Evolutionary conservation across 2,113 vertebrate genomes (phyloP).

Genomic region (Chionis minor): DNA sequence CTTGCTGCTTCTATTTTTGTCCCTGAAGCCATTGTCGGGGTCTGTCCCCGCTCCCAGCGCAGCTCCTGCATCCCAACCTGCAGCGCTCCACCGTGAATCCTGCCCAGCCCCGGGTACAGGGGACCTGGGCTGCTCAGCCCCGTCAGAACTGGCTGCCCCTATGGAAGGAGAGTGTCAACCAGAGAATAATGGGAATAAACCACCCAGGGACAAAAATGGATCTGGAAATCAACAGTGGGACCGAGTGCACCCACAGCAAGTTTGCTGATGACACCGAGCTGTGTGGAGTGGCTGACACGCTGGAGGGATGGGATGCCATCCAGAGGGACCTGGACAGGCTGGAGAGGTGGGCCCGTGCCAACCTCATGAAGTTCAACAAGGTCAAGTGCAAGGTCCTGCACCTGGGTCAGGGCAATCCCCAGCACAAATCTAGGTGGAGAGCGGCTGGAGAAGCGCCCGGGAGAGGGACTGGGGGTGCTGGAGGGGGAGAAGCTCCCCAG

Average conservation of each 20-base stretch:
- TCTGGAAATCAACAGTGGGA: background rate
- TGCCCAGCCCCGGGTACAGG: background rate
- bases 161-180: background rate
- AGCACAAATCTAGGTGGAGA: too few relatives aligned
- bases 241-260: background rate
- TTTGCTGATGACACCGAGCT: background rate
- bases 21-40: background rate
- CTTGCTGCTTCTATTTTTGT: background rate
- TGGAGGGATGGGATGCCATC: background rate
- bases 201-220: background rate
- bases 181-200: background rate
- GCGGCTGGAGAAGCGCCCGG: background rate
- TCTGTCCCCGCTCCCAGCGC: accelerated
- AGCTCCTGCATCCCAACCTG: background rate
- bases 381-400: background rate
- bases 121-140: background rate
- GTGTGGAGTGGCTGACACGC: background rate
- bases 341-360: background rate
- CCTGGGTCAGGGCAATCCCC: background rate
- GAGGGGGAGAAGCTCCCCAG: background rate
- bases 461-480: background rate
- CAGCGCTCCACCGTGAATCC: background rate
- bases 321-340: background rate
- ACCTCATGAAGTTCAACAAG: background rate
- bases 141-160: background rate